These are phyloP conservation scores for Iphiclides podalirius DNA, from an alignment of 2,888 invertebrate species.

Conservation along the genomic window DNA sequence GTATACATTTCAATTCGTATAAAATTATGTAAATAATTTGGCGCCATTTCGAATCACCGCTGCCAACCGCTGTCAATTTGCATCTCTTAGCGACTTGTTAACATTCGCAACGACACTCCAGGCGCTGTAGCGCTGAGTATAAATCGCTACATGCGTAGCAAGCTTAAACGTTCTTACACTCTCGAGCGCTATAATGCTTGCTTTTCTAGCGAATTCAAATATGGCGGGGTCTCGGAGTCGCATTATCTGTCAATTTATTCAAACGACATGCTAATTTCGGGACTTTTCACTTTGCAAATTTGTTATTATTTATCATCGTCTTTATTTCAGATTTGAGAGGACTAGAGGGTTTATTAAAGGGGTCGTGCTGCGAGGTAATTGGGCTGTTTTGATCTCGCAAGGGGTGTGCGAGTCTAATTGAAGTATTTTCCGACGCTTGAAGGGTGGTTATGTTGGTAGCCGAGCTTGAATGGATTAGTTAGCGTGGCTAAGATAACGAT, in stretches of 20 bases:
- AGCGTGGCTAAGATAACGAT: conserved; percentile 60
- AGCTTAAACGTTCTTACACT: conserved; percentile 12
- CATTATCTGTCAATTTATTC: conserved; percentile 70
- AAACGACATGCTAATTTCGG: conserved; percentile 72
- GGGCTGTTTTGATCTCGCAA: conserved; percentile 68
- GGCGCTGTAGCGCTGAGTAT: conserved; percentile 47
- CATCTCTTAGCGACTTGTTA: conserved; percentile 71
- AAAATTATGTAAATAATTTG: conserved; percentile 70
- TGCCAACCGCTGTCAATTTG: conserved; percentile 72
- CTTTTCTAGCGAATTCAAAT: conserved; percentile 32
- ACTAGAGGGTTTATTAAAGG: conserved; percentile 67
- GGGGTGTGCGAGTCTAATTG: conserved; percentile 53
- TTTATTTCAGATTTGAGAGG: conserved; percentile 65
- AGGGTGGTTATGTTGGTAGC: conserved; percentile 51
- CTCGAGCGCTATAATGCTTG: conserved; percentile 17
- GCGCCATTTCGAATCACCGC: conserved; percentile 71
- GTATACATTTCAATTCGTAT: conserved; percentile 54
- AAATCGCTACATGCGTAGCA: not conserved
- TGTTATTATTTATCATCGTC: conserved; percentile 65
- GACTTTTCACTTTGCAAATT: conserved; percentile 62
- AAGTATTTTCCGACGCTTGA: conserved; percentile 68
- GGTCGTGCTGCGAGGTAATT: conserved; percentile 62
- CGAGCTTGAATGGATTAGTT: conserved; percentile 68
- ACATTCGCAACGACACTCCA: conserved; percentile 39
- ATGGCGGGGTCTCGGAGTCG: conserved; percentile 52